Base-by-base conservation (phyloP, 1,140 invertebrate species). In the Pachyrhynchus sulphureomaculatus region DNA sequence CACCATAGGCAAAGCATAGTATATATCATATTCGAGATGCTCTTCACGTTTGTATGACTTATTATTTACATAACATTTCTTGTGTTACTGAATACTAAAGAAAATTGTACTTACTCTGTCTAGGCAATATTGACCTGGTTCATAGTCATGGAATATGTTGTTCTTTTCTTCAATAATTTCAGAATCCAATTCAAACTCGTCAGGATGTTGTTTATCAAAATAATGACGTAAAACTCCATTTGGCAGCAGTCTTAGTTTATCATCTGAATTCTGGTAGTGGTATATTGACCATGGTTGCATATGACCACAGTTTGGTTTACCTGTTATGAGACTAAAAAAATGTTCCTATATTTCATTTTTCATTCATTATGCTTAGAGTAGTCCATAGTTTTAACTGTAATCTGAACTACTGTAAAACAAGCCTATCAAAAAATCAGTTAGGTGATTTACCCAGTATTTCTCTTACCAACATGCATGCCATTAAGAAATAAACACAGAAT, bases 211-310 rank as follows among this genome's bases (percentile, higher is more conserved):
- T 49, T 82, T 77, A 56, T 74, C 65, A 29, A 85, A 82, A 52
- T 87, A 85, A 70, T 92, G 91, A 23, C 86, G 77, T 23, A 93
- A 72, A 29, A 81, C 80, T 1, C 90, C 91, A 74, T 84, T 83
- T 0, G 81, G 78, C 20, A 91, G 75, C 21, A 93, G 73, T 32
- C 82, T 80, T 17, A 92, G 73, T 24, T 84, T 77, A 67, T 89
- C 87, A 2, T 77, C 74, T 20, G 78, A 80, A 8, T 79, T 79
- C 1, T 73, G 68, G 71, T 85, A 84, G 73, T 89, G 82, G 68
- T 86, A 90, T 62, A 92, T 87, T 2, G 85, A 79, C 81, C 88
- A 88, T 71, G 83, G 81, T 71, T 88, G 85, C 77, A 76, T 86
- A 67, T 76, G 81, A 62, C 82, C 82, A 78, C 90, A 93, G 42